These are phyloP conservation scores for Macroramphosus scolopax DNA, from an alignment of 2,797 vertebrate species.

Conservation along the genomic window DNA sequence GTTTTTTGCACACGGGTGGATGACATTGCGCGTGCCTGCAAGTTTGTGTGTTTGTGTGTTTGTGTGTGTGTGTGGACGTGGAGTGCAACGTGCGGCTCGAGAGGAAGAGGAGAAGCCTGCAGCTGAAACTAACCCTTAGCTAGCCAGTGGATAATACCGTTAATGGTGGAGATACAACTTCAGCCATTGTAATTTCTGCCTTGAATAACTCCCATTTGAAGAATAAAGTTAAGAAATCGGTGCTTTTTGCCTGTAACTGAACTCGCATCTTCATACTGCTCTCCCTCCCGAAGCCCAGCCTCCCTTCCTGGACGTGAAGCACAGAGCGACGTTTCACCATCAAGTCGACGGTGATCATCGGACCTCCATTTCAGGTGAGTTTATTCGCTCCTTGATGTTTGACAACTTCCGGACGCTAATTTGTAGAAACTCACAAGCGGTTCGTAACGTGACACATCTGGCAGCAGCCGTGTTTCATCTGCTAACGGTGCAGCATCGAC, in stretches of 20 bases:
- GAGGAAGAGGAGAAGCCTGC: slow-evolving; percentile 24
- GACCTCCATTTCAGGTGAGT: slow-evolving; percentile 59
- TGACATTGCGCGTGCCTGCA: slow-evolving; percentile 54
- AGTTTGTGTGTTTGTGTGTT: slow-evolving; percentile 13
- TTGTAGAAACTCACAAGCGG: not conserved
- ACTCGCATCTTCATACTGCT: slow-evolving; percentile 1
- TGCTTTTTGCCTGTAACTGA: not conserved
- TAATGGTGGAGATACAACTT: slow-evolving; percentile 16
- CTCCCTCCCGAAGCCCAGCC: slow-evolving; percentile 16
- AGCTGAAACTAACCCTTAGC: slow-evolving; percentile 6
- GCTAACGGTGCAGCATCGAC: slow-evolving; percentile 7
- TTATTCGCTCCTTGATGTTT: not conserved
- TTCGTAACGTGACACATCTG: slow-evolving; percentile 1
- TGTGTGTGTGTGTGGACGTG: slow-evolving; percentile 60
- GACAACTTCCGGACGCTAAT: slow-evolving; percentile 8
- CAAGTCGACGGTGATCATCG: slow-evolving; percentile 28
- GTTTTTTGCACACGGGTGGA: slow-evolving; percentile 12
- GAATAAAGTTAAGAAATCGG: slow-evolving; percentile 45
- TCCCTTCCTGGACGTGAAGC: slow-evolving; percentile 60
- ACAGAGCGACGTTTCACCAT: slow-evolving; percentile 15
- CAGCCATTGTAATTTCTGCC: not conserved
- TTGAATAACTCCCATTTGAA: not conserved
- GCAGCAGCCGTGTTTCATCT: slow-evolving; percentile 8
- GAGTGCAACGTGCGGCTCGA: slow-evolving; percentile 49
- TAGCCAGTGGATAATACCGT: slow-evolving; percentile 13